A percentile compares a stretch with the other conserved stretches of the same genome.
Conservation (phyloP, 2,797 vertebrate genomes). For the Ctenopoma kingsleyae region DNA sequence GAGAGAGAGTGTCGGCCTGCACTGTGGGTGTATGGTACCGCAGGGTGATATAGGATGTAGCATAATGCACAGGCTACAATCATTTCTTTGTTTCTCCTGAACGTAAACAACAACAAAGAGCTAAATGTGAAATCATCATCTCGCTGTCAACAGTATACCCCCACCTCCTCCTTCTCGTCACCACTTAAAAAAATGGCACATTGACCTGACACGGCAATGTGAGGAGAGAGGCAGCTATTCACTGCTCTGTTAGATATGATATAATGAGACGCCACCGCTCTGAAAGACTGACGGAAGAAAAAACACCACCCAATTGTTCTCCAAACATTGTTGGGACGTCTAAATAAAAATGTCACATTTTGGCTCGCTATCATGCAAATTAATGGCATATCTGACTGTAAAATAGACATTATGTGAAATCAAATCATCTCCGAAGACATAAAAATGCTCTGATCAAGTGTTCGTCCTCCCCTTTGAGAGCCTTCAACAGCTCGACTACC, state of each 20-base stretch:
- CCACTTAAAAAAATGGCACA: constrained; percentile 82
- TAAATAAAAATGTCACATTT: constrained; percentile 87
- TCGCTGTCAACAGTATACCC: constrained; percentile 68
- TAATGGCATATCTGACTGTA: constrained; percentile 84
- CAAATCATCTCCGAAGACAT: constrained; percentile 86
- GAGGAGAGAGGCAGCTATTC: constrained; percentile 79
- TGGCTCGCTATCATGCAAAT: constrained; percentile 85
- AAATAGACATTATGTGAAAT: constrained; percentile 88
- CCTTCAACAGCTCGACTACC: constrained; percentile 79
- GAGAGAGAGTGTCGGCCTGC: constrained; percentile 28
- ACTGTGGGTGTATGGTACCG: neutral
- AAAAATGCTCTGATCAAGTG: constrained; percentile 87
- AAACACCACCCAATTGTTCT: constrained; percentile 83
- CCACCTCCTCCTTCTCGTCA: constrained; percentile 60
- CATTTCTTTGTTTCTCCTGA: constrained; percentile 52
- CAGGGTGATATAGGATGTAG: constrained; percentile 14
- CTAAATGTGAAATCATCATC: constrained; percentile 75
- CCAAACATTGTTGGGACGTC: constrained; percentile 80
- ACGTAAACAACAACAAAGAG: constrained; percentile 77
- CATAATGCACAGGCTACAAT: constrained; percentile 33
- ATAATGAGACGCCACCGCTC: constrained; percentile 82
- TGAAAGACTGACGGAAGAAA: constrained; percentile 84
- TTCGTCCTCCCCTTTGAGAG: constrained; percentile 81
- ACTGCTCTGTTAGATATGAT: constrained; percentile 85
- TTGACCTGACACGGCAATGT: constrained; percentile 83